phyloP scores from a whole-genome alignment of 30 jellyfish, hydroid and myxozoan species.

The Cassiopea xamachana region DNA sequence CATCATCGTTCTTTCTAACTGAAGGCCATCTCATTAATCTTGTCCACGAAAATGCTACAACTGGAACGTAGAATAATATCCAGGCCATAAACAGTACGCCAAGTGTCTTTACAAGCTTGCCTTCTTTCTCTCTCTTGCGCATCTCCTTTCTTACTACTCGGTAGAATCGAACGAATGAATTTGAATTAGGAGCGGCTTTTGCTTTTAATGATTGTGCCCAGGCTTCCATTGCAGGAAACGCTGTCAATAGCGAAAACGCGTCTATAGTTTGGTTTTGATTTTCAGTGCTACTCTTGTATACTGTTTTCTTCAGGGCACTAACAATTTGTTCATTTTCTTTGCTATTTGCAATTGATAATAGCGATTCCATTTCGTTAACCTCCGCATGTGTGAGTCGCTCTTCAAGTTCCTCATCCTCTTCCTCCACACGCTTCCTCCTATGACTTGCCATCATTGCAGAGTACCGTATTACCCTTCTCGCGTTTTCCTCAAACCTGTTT shows the following conservation, averaged over 20 bases:
- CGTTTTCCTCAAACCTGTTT: constrained; percentile 7
- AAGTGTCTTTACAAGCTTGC: constrained; percentile 61
- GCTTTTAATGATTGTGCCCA: constrained; percentile 57
- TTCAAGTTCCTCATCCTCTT: constrained; percentile 10
- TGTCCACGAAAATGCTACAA: constrained; percentile 46
- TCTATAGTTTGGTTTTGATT: constrained; percentile 5
- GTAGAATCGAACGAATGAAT: constrained; percentile 57
- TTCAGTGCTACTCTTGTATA: neutral
- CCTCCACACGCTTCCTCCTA: neutral
- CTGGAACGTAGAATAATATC: constrained; percentile 63
- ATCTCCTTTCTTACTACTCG: constrained; percentile 52
- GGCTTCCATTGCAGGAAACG: constrained; percentile 66
- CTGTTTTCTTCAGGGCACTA: neutral
- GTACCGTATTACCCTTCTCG: constrained; percentile 30
- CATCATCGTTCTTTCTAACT: neutral
- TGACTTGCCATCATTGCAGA: constrained; percentile 11
- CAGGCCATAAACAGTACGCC: constrained; percentile 56
- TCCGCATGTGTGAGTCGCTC: constrained; percentile 40
- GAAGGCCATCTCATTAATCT: constrained; percentile 29
- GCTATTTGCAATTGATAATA: constrained; percentile 30
- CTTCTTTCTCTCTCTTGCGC: constrained; percentile 58
- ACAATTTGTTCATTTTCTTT: neutral
- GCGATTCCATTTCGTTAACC: constrained; percentile 33
- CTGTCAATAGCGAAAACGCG: constrained; percentile 25
- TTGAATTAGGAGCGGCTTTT: constrained; percentile 39